Base-by-base conservation (phyloP, 1,140 invertebrate genomes). In the Oreohelix idahoensis region DNA sequence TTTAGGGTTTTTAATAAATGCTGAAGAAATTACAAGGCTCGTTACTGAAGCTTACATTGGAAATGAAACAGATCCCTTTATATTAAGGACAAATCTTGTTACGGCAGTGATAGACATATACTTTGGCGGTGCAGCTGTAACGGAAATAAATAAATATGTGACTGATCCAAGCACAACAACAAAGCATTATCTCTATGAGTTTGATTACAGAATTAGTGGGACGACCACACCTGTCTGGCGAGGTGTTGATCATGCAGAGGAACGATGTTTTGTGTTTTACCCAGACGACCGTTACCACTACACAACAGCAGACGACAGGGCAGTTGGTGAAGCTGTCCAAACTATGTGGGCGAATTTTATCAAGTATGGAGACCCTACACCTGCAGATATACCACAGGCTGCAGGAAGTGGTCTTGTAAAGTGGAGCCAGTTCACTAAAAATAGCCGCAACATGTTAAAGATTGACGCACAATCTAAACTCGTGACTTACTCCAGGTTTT, bases 261-360 rank as follows among this genome's bases (percentile, higher is more conserved):
- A 79, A 39, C 51, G 32, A n/a, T 20, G 36, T 29, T 66, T 63
- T 32, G 77, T 79, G 23, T 79, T 79, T 53, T 63, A 39, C 58
- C 63, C 63, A 11, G 45, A 79, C 58, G 23, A 2, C 1, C 38
- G 29, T 2, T 45, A n/a, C 74, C 38, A 36, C 20, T 66, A 36
- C 17, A 11, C 36, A 1, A 63, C 77, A 23, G 1, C 17, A 36
- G 32, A 29, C 51, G 77, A 79, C 38, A 79, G 26, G 26, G 2
- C 17, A 8, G 58, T 79, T 2, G 77, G 53, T 26, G n/a, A 58
- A 29, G 45, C 15, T 36, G 77, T 79, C 0, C 77, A 79, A 32
- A 79, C 29, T 1, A 66, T 63, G 77, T 79, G 77, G 74, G 45
- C 23, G 23, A 76, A 76, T 29, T 76, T 76, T 76, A 49, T 51